These are phyloP conservation scores for Andrena praecox DNA, from an alignment of 2,888 invertebrate genomes.

Conservation along the genomic window DNA sequence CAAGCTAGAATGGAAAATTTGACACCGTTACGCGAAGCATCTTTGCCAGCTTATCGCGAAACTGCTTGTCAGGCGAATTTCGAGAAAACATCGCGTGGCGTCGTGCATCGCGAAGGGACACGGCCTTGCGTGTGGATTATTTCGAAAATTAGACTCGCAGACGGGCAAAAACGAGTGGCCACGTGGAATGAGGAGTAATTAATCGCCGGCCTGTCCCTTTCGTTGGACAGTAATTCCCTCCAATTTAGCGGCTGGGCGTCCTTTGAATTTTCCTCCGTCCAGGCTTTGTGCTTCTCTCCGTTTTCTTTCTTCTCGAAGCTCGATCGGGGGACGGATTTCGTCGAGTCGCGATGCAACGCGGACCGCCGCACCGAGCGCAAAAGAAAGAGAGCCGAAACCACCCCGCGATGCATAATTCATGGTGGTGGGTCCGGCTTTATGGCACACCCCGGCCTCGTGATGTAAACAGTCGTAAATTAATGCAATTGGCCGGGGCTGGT, in stretches of 20 bases:
- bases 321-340: conserved; percentile 26
- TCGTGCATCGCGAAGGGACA: not conserved
- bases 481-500: conserved; percentile 60
- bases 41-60: conserved; percentile 15
- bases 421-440: conserved; percentile 62
- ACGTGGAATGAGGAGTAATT: conserved; percentile 29
- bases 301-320: not conserved
- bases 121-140: not conserved
- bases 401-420: conserved; percentile 77
- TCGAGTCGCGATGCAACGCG: conserved; percentile 25
- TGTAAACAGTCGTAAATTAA: conserved; percentile 75
- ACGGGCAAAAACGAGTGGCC: conserved; percentile 14
- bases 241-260: conserved; percentile 48
- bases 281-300: not conserved
- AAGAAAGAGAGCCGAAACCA: conserved; percentile 64
- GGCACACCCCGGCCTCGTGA: conserved; percentile 64
- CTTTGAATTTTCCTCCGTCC: not conserved
- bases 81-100: not conserved
- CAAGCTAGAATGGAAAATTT: conserved; percentile 18
- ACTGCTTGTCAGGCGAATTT: conserved; percentile 32
- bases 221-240: conserved; percentile 48
- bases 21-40: conserved; percentile 48
- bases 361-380: conserved; percentile 18
- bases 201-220: conserved; percentile 34
- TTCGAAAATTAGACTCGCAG: not conserved